Conservation (phyloP, 1,140 invertebrate genomes). For the Diprion similis region DNA sequence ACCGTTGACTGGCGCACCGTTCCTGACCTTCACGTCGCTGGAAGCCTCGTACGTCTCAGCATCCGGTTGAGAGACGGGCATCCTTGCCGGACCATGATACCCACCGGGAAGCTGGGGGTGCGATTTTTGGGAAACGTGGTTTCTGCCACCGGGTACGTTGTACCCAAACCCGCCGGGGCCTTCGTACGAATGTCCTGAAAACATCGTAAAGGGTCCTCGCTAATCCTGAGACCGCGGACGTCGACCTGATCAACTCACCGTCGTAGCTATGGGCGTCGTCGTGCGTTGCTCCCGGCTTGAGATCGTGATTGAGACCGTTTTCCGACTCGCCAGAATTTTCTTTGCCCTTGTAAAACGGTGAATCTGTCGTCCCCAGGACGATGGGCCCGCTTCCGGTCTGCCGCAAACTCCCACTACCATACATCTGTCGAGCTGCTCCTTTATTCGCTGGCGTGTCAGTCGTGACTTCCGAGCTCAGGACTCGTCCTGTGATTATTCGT, state of each 20-base stretch:
- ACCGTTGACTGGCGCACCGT: constrained; percentile 40
- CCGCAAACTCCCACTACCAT: constrained; percentile 64
- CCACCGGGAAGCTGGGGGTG: constrained; percentile 35
- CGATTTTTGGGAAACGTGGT: constrained; percentile 25
- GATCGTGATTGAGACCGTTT: constrained; percentile 38
- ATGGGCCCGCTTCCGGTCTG: constrained; percentile 39
- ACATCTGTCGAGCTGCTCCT: constrained; percentile 66
- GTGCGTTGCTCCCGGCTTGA: constrained; percentile 32
- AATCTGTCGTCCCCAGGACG: constrained; percentile 33
- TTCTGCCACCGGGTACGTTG: constrained; percentile 21
- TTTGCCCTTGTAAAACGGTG: constrained; percentile 27
- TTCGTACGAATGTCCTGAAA: constrained; percentile 29
- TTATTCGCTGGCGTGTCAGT: constrained; percentile 53
- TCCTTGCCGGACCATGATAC: constrained; percentile 34
- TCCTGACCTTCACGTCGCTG: constrained; percentile 40
- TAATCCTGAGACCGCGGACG: background rate
- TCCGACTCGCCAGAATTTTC: constrained; percentile 33
- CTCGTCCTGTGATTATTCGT: background rate
- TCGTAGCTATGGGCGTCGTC: constrained; percentile 15
- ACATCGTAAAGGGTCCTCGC: background rate
- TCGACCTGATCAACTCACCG: constrained; percentile 2
- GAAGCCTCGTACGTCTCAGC: constrained; percentile 26
- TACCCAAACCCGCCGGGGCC: constrained; percentile 30
- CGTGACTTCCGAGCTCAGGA: constrained; percentile 30
- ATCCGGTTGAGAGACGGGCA: constrained; percentile 34